phyloP scores from a whole-genome alignment of 2,113 vertebrate species.

The Lepus europaeus region DNA sequence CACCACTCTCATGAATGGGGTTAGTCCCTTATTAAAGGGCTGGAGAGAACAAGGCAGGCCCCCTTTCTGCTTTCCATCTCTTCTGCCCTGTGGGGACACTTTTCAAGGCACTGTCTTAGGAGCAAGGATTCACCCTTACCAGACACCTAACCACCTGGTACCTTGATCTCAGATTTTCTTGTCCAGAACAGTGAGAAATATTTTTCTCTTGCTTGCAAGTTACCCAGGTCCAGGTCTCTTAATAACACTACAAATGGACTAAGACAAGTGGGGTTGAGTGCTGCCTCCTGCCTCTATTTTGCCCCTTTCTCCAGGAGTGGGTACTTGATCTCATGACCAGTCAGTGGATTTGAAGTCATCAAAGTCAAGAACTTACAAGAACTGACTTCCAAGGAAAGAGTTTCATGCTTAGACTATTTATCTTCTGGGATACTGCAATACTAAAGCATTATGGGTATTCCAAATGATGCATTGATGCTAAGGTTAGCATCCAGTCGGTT shows the following conservation, averaged over 20 bases:
- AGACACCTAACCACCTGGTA: background rate
- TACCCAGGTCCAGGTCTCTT: background rate
- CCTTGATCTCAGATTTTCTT: background rate
- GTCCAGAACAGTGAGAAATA: background rate
- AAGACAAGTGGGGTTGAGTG: background rate
- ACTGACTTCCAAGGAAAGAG: background rate
- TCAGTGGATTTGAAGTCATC: conserved; percentile 31
- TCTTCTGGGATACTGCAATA: background rate
- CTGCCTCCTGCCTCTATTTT: background rate
- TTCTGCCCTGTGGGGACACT: background rate
- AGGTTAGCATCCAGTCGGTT: background rate
- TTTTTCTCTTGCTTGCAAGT: background rate
- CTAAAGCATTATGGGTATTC: background rate
- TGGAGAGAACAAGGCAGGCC: background rate
- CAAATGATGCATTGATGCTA: conserved; percentile 49
- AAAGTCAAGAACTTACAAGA: background rate
- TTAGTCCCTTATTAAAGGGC: background rate
- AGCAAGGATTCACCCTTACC: background rate
- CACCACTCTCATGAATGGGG: background rate
- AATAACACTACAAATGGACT: background rate
- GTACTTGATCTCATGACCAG: background rate
- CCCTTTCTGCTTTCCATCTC: background rate
- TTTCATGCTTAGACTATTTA: background rate
- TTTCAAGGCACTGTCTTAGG: background rate
- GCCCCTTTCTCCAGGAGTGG: background rate